phyloP scores from a whole-genome alignment of 2,113 vertebrate species.

The Pristiophorus japonicus region DNA sequence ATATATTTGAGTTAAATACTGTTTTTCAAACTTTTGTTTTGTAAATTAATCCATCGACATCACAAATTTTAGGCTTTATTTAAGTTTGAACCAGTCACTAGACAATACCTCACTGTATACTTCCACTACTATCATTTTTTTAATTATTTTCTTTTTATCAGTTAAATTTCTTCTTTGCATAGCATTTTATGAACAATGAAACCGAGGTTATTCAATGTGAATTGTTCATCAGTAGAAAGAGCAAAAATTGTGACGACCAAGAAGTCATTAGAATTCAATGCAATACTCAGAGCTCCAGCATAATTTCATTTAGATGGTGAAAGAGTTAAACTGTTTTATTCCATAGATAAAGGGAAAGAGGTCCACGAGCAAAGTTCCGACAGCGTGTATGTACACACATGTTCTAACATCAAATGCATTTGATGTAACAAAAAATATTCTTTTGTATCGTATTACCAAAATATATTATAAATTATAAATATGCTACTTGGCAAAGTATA shows the following conservation, averaged over 20 bases:
- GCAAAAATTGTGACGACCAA: neutral
- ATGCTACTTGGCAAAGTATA: constrained; percentile 13
- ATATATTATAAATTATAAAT: constrained; percentile 26
- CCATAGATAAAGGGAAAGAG: neutral
- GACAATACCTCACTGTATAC: neutral
- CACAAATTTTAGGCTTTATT: neutral
- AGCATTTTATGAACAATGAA: neutral
- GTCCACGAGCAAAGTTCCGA: neutral
- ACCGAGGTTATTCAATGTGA: neutral
- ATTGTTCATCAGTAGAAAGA: neutral
- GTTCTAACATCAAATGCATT: neutral
- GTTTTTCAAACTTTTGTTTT: neutral
- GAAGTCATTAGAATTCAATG: neutral
- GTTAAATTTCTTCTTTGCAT: neutral
- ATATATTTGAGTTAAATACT: neutral
- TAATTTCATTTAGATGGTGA: neutral
- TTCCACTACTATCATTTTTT: neutral
- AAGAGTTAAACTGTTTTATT: constrained; percentile 16
- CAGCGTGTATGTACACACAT: neutral
- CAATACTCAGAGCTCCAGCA: neutral
- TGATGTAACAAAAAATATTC: constrained; percentile 8
- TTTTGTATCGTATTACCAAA: neutral
- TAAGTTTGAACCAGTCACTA: neutral
- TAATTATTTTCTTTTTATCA: neutral
- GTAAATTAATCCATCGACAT: neutral